A percentile compares a stretch with the other conserved stretches of the same genome.
Conservation (phyloP, 2,113 vertebrate species). For the Dicerorhinus sumatrensis region DNA sequence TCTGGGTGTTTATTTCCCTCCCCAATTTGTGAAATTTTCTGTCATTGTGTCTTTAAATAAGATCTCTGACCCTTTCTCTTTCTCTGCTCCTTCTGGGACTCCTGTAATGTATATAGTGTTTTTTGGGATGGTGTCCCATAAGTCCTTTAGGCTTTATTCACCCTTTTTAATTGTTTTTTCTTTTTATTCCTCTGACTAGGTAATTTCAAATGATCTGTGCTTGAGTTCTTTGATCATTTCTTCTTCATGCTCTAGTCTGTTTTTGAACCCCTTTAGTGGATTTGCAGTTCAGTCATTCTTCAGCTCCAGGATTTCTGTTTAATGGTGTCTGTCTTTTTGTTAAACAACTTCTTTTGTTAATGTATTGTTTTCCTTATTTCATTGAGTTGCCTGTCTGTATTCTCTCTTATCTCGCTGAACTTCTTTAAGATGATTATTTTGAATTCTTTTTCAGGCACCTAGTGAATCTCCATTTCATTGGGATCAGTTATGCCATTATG, state of each 20-base stretch:
- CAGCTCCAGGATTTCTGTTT: neutral
- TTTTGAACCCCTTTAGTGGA: neutral
- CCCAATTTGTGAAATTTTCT: neutral
- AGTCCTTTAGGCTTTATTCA: neutral
- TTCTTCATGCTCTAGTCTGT: neutral
- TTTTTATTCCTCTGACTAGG: neutral
- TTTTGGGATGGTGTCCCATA: neutral
- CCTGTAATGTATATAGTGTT: neutral
- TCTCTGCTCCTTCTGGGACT: neutral
- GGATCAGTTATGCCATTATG: neutral
- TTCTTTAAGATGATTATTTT: neutral
- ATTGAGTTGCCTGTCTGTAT: neutral
- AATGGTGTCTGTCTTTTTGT: neutral
- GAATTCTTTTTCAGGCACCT: neutral
- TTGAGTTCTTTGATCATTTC: neutral
- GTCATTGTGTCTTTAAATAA: neutral
- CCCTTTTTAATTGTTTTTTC: neutral
- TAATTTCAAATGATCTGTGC: neutral
- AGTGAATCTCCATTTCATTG: neutral
- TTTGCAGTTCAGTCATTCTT: neutral
- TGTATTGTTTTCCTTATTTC: neutral
- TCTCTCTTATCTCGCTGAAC: neutral
- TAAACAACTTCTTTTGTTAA: neutral
- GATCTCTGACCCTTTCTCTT: neutral
- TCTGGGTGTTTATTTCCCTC: neutral